Percentiles rank a stretch among this genome's conserved stretches.
phyloP scores from a whole-genome alignment of 1,140 invertebrate genomes.

The Mylabris phalerata region DNA sequence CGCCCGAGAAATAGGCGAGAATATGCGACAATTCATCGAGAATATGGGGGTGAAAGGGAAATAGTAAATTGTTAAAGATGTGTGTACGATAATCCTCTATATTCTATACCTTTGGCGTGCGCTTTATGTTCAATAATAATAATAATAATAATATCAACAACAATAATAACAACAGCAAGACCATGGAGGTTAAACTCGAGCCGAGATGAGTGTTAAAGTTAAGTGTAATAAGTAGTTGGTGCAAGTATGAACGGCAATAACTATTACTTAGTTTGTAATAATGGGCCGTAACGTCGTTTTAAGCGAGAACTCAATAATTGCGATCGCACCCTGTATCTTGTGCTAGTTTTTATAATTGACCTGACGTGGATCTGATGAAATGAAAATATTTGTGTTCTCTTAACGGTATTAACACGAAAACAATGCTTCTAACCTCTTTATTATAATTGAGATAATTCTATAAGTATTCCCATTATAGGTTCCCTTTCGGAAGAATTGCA shows the following conservation, averaged over 20 bases:
- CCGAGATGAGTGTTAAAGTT: slow-evolving; percentile 27
- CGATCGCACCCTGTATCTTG: slow-evolving; percentile 20
- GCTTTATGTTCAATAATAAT: too few relatives aligned
- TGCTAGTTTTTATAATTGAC: slow-evolving; percentile 3
- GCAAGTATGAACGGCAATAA: slow-evolving; percentile 21
- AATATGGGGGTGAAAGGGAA: too few relatives aligned
- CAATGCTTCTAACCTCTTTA: too few relatives aligned
- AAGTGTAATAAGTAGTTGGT: slow-evolving; percentile 34
- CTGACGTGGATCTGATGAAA: slow-evolving; percentile 23
- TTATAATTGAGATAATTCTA: too few relatives aligned
- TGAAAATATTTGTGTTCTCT: not conserved
- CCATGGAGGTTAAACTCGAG: slow-evolving; percentile 18
- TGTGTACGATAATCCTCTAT: too few relatives aligned
- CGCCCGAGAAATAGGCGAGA: too few relatives aligned
- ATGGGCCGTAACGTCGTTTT: slow-evolving; percentile 21
- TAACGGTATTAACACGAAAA: not conserved
- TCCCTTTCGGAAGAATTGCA: too few relatives aligned
- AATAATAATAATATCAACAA: too few relatives aligned
- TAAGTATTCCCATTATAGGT: too few relatives aligned
- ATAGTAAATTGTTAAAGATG: too few relatives aligned
- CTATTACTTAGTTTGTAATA: slow-evolving; percentile 29
- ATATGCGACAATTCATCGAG: too few relatives aligned
- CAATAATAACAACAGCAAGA: slow-evolving; percentile 5
- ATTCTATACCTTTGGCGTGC: too few relatives aligned
- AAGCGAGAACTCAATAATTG: slow-evolving; percentile 22